These are phyloP conservation scores for Herpetotheres cachinnans DNA, from an alignment of 2,113 vertebrate genomes.

Conservation along the genomic window DNA sequence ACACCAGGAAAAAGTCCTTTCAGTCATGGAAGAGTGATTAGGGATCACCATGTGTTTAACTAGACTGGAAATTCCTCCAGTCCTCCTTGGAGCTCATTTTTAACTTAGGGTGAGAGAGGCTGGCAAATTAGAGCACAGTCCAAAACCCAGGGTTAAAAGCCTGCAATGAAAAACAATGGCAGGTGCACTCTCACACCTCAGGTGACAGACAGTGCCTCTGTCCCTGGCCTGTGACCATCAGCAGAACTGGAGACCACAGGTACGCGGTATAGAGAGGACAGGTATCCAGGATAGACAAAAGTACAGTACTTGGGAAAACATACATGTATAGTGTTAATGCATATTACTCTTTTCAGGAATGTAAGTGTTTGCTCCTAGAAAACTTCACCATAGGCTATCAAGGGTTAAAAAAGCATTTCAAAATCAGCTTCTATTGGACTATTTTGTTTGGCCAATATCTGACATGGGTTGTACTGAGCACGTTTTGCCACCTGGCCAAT, in stretches of 20 bases:
- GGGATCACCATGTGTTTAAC: neutral
- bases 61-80: neutral
- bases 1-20: neutral
- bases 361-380: neutral
- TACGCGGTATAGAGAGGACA: neutral
- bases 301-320: neutral
- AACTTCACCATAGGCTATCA: neutral
- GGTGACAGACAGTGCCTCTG: neutral
- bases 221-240: neutral
- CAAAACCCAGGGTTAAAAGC: neutral
- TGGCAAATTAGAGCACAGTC: neutral
- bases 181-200: neutral
- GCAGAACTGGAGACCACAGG: neutral
- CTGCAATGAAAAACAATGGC: neutral
- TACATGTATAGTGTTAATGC: neutral
- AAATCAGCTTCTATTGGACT: slow-evolving; percentile 55
- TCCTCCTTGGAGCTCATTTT: neutral
- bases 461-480: slow-evolving; percentile 61
- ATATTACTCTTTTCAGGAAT: neutral
- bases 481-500: slow-evolving; percentile 71
- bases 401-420: slow-evolving; percentile 56
- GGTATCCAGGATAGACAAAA: neutral
- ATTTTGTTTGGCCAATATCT: slow-evolving; percentile 70
- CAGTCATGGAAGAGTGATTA: neutral
- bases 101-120: neutral